phyloP scores from a whole-genome alignment of 2,888 invertebrate species.

The Azorinus chamasolen region DNA sequence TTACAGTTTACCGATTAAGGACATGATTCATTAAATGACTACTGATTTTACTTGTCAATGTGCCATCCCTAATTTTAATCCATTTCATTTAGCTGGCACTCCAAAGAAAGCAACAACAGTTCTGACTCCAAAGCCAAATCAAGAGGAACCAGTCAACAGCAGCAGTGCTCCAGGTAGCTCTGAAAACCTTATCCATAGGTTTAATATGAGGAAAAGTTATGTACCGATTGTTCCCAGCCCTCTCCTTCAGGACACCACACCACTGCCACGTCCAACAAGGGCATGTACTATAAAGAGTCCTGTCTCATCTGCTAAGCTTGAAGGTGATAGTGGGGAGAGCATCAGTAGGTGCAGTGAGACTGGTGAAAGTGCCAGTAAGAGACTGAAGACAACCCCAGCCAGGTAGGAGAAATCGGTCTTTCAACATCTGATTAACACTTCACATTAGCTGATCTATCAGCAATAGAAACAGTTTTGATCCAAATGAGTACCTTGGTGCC shows the following conservation, averaged over 20 bases:
- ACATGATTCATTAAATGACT: no score
- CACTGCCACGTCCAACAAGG: constrained; percentile 50
- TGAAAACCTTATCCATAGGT: background rate
- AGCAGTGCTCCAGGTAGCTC: background rate
- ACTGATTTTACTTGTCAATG: no score
- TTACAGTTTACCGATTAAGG: no score
- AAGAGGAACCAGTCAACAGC: background rate
- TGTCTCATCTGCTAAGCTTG: constrained; percentile 39
- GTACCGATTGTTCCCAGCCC: constrained; percentile 79
- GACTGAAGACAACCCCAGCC: background rate
- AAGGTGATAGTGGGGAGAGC: constrained; percentile 20
- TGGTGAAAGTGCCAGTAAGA: constrained; percentile 19
- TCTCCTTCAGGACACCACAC: constrained; percentile 71
- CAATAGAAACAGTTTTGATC: no score
- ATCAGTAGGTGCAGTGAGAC: background rate
- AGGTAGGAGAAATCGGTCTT: background rate
- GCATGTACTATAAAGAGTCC: constrained; percentile 47
- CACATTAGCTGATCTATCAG: no score
- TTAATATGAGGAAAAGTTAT: constrained; percentile 64
- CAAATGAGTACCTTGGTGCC: no score
- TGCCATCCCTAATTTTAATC: background rate
- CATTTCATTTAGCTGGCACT: constrained; percentile 47
- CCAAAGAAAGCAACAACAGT: constrained; percentile 48
- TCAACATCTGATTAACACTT: no score
- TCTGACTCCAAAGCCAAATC: background rate